These are phyloP conservation scores for Ophion ventricosus DNA, from an alignment of 2,888 invertebrate genomes.

Conservation along the genomic window DNA sequence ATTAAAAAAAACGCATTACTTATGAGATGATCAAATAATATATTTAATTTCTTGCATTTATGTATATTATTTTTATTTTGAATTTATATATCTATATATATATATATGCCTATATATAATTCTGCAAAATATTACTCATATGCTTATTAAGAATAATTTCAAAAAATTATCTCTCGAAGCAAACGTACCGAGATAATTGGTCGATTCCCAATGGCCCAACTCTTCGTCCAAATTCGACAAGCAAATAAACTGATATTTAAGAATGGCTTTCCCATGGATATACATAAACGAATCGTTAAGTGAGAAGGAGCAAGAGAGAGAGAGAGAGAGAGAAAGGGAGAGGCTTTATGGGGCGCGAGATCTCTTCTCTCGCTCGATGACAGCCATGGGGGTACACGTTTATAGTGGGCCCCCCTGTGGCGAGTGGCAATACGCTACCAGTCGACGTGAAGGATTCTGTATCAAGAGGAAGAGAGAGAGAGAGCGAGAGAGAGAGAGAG, in stretches of 20 bases:
- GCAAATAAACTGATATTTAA: slow-evolving; percentile 80
- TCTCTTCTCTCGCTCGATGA: slow-evolving; percentile 68
- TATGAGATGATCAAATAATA: no score
- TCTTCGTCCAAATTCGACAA: slow-evolving; percentile 40
- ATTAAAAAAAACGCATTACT: no score
- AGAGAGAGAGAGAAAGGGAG: slow-evolving; percentile 33
- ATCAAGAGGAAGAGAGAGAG: slow-evolving; percentile 19
- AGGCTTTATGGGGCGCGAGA: slow-evolving; percentile 30
- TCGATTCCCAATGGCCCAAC: background rate
- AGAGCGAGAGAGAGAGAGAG: background rate
- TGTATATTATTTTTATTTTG: no score
- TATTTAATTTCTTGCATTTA: no score
- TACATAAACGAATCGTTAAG: slow-evolving; percentile 76
- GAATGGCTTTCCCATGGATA: slow-evolving; percentile 81
- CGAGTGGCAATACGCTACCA: slow-evolving; percentile 79
- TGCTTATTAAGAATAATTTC: background rate
- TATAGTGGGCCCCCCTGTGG: slow-evolving; percentile 77
- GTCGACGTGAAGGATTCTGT: slow-evolving; percentile 68
- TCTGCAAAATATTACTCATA: no score
- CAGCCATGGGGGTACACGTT: slow-evolving; percentile 77
- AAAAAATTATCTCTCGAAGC: background rate
- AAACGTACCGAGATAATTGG: slow-evolving; percentile 32
- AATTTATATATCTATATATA: no score
- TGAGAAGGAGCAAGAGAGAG: slow-evolving; percentile 39
- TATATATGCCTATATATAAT: no score